A percentile compares a stretch with the other conserved stretches of the same genome.
Conservation (phyloP, 2,888 invertebrate genomes). For the Amphimallon solstitiale region DNA sequence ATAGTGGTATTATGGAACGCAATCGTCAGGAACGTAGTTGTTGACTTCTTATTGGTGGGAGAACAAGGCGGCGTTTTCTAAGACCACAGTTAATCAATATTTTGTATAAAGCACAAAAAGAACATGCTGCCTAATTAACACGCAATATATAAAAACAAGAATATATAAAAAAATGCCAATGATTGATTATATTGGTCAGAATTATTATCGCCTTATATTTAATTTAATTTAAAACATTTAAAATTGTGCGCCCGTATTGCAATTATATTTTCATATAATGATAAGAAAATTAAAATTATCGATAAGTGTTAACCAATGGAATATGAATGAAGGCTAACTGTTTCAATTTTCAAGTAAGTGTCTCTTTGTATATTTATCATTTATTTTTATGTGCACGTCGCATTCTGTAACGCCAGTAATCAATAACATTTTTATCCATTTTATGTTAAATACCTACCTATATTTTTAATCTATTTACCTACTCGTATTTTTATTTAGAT, state of each 20-base stretch:
- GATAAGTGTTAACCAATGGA: slow-evolving; percentile 52
- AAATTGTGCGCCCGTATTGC: neutral
- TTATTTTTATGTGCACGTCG: no score
- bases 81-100: slow-evolving; percentile 7
- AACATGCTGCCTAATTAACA: neutral
- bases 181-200: neutral
- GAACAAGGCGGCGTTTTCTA: slow-evolving; percentile 7
- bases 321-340: slow-evolving; percentile 93
- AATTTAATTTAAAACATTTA: neutral
- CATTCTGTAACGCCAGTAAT: no score
- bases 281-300: slow-evolving; percentile 21
- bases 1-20: no score
- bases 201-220: neutral
- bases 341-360: slow-evolving; percentile 83
- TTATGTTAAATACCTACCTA: neutral
- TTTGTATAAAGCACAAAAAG: slow-evolving; percentile 3
- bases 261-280: slow-evolving; percentile 19
- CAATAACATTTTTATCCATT: no score
- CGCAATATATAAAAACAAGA: neutral
- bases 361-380: slow-evolving; percentile 49
- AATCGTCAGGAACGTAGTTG: neutral
- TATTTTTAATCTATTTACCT: neutral
- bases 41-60: slow-evolving; percentile 5
- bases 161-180: neutral
- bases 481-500: no score